Evolutionary conservation across 2,113 vertebrate species (phyloP).

Genomic region (Balaenoptera acutorostrata): DNA sequence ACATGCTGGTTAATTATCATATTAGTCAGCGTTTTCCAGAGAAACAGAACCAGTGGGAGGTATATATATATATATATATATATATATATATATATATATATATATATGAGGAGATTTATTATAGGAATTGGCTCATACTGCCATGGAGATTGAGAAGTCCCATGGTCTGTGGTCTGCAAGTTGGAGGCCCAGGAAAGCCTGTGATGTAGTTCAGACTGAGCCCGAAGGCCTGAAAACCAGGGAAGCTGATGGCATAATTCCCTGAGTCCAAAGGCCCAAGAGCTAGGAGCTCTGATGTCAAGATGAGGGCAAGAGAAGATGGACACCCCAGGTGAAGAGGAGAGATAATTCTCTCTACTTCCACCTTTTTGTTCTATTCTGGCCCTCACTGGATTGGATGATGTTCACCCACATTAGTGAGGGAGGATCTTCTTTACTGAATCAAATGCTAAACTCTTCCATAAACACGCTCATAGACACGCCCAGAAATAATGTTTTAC

Average conservation of each 20-base stretch:
- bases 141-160: background rate
- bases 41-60: background rate
- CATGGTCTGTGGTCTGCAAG: background rate
- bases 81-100: too few species aligned
- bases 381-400: too few species aligned
- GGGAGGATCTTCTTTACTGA: background rate
- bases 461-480: background rate
- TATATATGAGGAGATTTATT: background rate
- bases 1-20: too few species aligned
- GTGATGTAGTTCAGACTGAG: too few species aligned
- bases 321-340: background rate
- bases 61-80: too few species aligned
- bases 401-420: accelerated
- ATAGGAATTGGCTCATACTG: background rate
- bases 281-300: background rate
- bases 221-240: background rate
- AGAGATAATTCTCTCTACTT: too few species aligned
- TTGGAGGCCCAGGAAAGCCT: background rate
- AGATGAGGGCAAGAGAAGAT: background rate
- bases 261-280: background rate
- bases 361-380: background rate
- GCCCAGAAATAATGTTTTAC: background rate
- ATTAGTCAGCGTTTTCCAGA: background rate
- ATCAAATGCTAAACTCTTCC: background rate
- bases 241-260: background rate